Evolutionary conservation across 2,113 vertebrate genomes (phyloP).

Genomic region (Tragelaphus strepsiceros): DNA sequence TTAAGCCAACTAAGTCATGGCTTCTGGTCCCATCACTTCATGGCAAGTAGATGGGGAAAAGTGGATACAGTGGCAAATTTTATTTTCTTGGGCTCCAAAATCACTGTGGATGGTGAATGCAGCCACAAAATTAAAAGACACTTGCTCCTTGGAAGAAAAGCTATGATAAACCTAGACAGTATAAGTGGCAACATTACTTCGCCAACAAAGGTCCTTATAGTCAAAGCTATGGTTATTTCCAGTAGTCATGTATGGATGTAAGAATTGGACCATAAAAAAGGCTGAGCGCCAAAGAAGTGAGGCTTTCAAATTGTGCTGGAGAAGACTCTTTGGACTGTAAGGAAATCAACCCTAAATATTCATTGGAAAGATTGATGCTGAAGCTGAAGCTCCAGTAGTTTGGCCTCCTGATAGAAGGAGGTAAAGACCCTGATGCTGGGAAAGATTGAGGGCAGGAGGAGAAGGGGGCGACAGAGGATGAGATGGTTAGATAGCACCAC

Average conservation of each 20-base stretch:
- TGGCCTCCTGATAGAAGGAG: neutral
- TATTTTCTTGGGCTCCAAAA: neutral
- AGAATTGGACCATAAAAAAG: neutral
- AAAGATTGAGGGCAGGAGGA: neutral
- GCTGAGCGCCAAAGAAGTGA: neutral
- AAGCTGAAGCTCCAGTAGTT: neutral
- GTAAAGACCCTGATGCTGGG: neutral
- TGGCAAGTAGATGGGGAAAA: neutral
- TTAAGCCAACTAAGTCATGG: neutral
- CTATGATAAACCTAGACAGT: neutral
- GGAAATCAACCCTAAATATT: neutral
- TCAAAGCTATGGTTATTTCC: neutral
- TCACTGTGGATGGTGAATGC: neutral
- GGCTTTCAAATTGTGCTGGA: neutral
- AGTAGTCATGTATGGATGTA: neutral
- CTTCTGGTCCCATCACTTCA: neutral
- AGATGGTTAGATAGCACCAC: neutral
- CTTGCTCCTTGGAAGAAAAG: neutral
- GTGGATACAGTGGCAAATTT: neutral
- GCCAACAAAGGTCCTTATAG: neutral
- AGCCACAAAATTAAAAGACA: neutral
- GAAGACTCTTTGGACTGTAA: neutral
- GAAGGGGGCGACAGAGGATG: neutral
- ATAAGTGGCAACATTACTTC: neutral
- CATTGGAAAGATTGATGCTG: neutral